Base-by-base conservation (phyloP, 2,888 invertebrate genomes). In the Metopia argyrocephala region DNA sequence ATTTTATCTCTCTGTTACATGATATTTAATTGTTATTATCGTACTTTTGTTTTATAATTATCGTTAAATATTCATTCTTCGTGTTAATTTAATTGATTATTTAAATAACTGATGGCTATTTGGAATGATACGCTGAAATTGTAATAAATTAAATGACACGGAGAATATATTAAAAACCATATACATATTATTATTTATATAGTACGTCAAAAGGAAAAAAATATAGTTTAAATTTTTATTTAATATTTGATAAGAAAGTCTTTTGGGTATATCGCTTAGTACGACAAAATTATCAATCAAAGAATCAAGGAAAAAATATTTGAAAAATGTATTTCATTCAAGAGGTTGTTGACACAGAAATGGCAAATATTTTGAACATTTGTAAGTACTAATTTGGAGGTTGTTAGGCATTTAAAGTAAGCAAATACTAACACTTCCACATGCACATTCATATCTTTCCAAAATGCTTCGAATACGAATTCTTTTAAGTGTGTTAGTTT, bases 311-410 rank as follows among this genome's bases (percentile, higher is more conserved):
- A 9, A 57, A 4, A 18, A 6, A 45, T 9, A 61, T 2, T 27
- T 6, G 57, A 48, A 15, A 20, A 31, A 20, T 48, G 20, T 31
- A 7, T 12, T 61, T 52, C 38, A 15, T 15, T 20, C 12, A 50
- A 59, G 27, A 61, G 64, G 48, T 70, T 52, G 57, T 70, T 71
- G 64, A 64, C 76, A 20, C 56, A 3, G 6, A 64, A 64, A 64
- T 50, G 50, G 56, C 62, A 48, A 52, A 56, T 20, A 5, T 38
- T 52, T n/a, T 52, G 18, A 25, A 38, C 18, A 18, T 4, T 66
- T 75, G 25, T 45, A 18, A n/a, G 15, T 23, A 18, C 38, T 38
- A 38, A 28, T 46, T 62, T 21, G 45, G 56, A 28, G 48, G 20
- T 69, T 45, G 21, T 45, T 65, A 28, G 9, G 20, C 27, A 57